A percentile compares a stretch with the other conserved stretches of the same genome.
Evolutionary conservation across 2,888 invertebrate genomes (phyloP).

Genomic region (Cyaniris semiargus): DNA sequence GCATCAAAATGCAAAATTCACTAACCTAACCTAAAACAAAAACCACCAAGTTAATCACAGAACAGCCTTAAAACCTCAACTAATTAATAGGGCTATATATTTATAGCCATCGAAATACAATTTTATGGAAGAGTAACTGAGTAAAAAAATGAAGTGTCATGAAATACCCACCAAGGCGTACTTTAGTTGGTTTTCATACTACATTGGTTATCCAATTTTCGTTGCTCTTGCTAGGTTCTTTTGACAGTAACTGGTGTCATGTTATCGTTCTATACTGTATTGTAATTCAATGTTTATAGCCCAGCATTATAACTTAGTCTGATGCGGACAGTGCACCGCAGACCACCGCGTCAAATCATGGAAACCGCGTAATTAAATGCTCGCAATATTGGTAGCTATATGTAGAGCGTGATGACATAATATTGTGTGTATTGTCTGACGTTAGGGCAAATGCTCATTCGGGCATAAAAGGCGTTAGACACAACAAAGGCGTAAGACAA

Average conservation of each 20-base stretch:
- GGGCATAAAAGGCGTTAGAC: not conserved
- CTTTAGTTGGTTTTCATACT: too few relatives aligned
- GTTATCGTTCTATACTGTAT: not conserved
- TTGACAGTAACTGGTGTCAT: too few relatives aligned
- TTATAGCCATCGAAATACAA: not conserved
- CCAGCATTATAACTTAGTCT: slow-evolving; percentile 49
- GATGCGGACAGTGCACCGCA: slow-evolving; percentile 44
- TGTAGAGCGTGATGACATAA: slow-evolving; percentile 46
- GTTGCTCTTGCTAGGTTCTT: too few relatives aligned
- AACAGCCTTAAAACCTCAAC: slow-evolving; percentile 3
- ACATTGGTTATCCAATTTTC: too few relatives aligned
- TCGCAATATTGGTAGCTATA: slow-evolving; percentile 48
- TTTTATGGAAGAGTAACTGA: not conserved
- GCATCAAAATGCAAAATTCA: not conserved
- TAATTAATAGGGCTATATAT: slow-evolving; percentile 18
- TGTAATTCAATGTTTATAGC: not conserved
- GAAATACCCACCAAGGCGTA: too few relatives aligned
- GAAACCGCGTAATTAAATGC: slow-evolving; percentile 56
- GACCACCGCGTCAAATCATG: slow-evolving; percentile 58
- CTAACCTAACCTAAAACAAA: not conserved
- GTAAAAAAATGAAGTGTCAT: not conserved
- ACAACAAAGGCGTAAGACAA: not conserved
- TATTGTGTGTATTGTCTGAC: not conserved
- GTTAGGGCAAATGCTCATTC: not conserved
- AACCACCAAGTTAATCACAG: not conserved